Conservation (phyloP, 2,797 vertebrate genomes). For the Lepus townsendii region DNA sequence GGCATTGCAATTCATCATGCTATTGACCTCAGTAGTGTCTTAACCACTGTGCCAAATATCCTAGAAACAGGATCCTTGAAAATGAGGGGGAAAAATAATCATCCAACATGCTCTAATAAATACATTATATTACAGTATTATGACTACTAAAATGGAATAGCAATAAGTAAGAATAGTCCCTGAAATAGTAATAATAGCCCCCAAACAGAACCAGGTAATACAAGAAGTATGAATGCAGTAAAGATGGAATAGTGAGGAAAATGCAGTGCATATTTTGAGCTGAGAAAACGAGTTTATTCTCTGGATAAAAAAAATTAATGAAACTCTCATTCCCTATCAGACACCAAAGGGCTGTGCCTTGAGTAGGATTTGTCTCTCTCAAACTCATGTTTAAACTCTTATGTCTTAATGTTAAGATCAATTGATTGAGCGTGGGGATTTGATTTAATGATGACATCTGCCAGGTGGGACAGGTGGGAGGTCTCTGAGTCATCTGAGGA, state of each 20-base stretch:
- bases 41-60: no score
- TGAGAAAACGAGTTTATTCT: neutral
- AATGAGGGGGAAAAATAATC: neutral
- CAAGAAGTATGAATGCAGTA: neutral
- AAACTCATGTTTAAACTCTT: no score
- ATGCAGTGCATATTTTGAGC: neutral
- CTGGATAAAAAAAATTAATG: neutral
- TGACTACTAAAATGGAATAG: conserved; percentile 12
- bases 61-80: neutral
- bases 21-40: no score
- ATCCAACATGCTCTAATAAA: conserved; percentile 21
- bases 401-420: no score
- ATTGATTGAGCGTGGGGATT: no score
- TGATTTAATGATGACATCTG: no score
- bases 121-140: neutral
- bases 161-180: neutral
- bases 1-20: no score
- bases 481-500: no score
- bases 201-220: neutral
- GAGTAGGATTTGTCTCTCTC: no score
- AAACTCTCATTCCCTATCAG: neutral
- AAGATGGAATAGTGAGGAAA: neutral
- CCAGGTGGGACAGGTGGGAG: no score
- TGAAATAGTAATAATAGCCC: neutral
- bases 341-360: neutral